Evolutionary conservation across 2,888 invertebrate species (phyloP), one percentile per base, ranked within the genome.

Genomic region (Schizotus pectinicornis): DNA sequence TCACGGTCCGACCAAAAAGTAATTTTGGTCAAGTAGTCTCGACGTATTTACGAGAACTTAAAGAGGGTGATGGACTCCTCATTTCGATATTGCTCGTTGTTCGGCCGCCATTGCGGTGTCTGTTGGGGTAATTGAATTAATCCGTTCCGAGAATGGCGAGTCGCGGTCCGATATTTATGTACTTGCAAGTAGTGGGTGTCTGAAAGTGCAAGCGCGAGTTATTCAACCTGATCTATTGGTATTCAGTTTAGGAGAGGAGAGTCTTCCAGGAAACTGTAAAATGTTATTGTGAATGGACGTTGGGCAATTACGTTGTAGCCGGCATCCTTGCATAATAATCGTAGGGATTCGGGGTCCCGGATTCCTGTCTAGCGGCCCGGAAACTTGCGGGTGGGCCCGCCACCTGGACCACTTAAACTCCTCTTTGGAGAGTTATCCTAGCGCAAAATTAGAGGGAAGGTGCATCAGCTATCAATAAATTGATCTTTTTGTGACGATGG

Each of bases 401-500:
- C 64, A 64, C 64, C 66, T 64, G 66, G 62, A 57, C 55, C 54
- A 52, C 37, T 51, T 43, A 11, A 35, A 35, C n/a, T n/a, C 11
- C 36, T n/a, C n/a, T 11, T 46, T 22, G 31, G 47, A 50, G 34
- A 61, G 37, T 37, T 42, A 35, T 48, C 56, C 49, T 62, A 48
- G 61, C 58, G 60, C 54, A 62, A 64, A 63, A 62, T 66, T 64
- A 55, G 46, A 62, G 56, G 42, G 9, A 30, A 38, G 43, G 51
- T 51, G 7, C 47, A 53, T 49, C 58, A 60, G 56, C 55, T 65
- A 65, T 63, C 63, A 59, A 53, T 56, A 65, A 59, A 65, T 65
- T 63, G 65, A 65, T 65, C 63, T 65, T 35, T 41, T 53, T 51
- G 46, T 53, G n/a, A n/a, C n/a, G n/a, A n/a, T 31, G 46, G 43